Conservation (phyloP, 1,140 invertebrate genomes). For the Cyphomyrmex costatus region DNA sequence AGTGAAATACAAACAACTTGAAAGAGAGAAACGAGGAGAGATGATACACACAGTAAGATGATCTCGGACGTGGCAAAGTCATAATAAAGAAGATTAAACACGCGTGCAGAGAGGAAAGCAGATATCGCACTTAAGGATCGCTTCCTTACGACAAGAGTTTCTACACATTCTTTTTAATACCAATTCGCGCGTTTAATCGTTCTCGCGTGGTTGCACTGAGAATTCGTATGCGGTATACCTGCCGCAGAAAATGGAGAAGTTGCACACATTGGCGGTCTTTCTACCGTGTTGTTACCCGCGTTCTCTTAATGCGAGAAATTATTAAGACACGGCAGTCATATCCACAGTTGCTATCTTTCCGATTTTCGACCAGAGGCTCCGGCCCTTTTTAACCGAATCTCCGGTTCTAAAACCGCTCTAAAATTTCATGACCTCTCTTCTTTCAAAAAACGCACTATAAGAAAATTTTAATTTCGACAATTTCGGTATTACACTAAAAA, state of each 20-base stretch:
- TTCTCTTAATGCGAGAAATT: constrained; percentile 16
- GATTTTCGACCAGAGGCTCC: no score
- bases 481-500: no score
- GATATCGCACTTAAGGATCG: constrained; percentile 23
- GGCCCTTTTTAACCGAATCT: no score
- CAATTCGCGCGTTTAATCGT: constrained; percentile 27
- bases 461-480: no score
- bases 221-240: constrained; percentile 22
- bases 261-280: neutral
- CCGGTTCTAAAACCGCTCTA: no score
- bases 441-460: no score
- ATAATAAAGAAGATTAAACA: constrained; percentile 50
- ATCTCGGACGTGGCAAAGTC: constrained; percentile 20
- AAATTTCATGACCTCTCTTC: no score
- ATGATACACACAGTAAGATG: constrained; percentile 46
- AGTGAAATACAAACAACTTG: constrained; percentile 25
- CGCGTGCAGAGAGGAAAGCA: constrained; percentile 27
- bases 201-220: constrained; percentile 5
- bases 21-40: neutral
- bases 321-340: constrained; percentile 37
- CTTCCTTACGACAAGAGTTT: constrained; percentile 45
- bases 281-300: neutral
- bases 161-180: constrained; percentile 19
- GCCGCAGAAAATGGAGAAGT: neutral
- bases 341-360: neutral